Evolutionary conservation across 2,888 invertebrate genomes (phyloP).

Genomic region (Eumacrocentrus americanus): DNA sequence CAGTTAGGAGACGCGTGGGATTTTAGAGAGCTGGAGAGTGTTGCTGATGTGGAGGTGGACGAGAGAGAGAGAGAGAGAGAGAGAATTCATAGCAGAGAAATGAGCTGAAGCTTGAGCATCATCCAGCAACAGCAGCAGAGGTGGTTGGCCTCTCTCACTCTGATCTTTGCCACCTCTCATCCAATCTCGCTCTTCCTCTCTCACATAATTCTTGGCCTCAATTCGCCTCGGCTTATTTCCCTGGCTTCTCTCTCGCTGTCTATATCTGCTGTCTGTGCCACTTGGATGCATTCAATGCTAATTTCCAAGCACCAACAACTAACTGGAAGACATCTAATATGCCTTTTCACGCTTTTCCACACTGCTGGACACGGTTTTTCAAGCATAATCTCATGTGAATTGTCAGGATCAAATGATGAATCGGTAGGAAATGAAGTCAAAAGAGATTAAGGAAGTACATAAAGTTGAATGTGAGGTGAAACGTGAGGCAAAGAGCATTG

Average conservation of each 20-base stretch:
- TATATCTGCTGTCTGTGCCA: not conserved
- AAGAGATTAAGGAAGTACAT: too few relatives aligned
- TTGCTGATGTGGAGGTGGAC: slow-evolving; percentile 3
- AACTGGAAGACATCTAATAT: not conserved
- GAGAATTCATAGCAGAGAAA: slow-evolving; percentile 3
- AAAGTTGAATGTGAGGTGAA: too few relatives aligned
- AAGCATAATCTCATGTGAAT: not conserved
- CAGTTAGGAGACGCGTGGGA: slow-evolving; percentile 39
- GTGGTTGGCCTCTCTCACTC: not conserved
- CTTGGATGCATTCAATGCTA: slow-evolving; percentile 12
- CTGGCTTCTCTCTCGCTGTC: not conserved
- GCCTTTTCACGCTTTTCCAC: not conserved
- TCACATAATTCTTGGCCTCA: slow-evolving; percentile 10
- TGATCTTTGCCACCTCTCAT: slow-evolving; percentile 2
- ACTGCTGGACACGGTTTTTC: not conserved
- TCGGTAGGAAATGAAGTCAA: not conserved
- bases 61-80: slow-evolving; percentile 11
- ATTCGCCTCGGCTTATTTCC: slow-evolving; percentile 9
- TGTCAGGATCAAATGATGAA: not conserved
- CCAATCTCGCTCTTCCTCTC: not conserved
- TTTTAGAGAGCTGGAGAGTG: slow-evolving; percentile 37
- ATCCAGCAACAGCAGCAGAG: not conserved
- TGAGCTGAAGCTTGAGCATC: slow-evolving; percentile 5
- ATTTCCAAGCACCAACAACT: not conserved
- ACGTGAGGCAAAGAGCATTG: too few relatives aligned